Evolutionary conservation across 1,140 invertebrate genomes (phyloP).

Genomic region (Fopius arisanus): DNA sequence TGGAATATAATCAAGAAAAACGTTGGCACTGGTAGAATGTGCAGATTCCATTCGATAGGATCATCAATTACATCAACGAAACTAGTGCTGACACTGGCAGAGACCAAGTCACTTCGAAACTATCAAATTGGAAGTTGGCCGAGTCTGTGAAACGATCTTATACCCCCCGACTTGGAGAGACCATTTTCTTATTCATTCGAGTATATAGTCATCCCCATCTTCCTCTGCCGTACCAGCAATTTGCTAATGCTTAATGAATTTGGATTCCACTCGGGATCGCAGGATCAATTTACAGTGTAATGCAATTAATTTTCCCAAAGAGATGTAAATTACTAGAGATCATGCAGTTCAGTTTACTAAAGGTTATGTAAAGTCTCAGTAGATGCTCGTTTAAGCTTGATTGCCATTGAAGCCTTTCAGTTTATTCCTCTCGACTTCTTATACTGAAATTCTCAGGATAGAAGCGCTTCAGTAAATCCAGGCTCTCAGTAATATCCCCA

Average conservation of each 20-base stretch:
- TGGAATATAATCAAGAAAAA: slow-evolving; percentile 25
- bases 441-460: too few relatives aligned
- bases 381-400: neutral
- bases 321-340: neutral
- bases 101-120: slow-evolving; percentile 18
- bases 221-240: neutral
- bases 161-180: neutral
- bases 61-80: slow-evolving; percentile 28
- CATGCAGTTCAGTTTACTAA: neutral
- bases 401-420: neutral
- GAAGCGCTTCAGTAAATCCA: neutral
- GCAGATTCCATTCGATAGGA: slow-evolving; percentile 16
- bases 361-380: neutral
- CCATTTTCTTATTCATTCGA: slow-evolving; percentile 1
- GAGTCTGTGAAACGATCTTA: neutral
- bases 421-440: neutral
- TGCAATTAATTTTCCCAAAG: neutral
- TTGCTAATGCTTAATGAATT: slow-evolving; percentile 16
- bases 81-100: neutral
- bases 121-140: slow-evolving; percentile 31
- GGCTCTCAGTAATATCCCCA: neutral
- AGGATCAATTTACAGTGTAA: slow-evolving; percentile 8
- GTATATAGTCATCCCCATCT: neutral
- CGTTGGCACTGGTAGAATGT: neutral
- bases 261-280: neutral